Conservation (phyloP, 2,113 vertebrate species). For the Hyaena hyaena region DNA sequence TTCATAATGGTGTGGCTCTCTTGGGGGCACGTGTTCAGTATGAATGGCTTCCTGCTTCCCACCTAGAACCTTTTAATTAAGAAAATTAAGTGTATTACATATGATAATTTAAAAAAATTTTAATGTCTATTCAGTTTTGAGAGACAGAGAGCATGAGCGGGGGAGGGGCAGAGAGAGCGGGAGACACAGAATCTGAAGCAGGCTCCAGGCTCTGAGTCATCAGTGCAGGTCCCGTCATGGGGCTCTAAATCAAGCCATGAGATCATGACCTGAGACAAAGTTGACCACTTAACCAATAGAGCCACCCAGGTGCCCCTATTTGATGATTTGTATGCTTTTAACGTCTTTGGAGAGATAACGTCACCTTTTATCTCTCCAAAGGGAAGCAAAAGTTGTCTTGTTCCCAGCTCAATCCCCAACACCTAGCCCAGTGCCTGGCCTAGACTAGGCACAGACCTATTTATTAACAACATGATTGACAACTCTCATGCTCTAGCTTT, state of each 20-base stretch:
- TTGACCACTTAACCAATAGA: too few relatives aligned
- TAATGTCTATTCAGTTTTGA: too few relatives aligned
- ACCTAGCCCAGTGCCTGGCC: not conserved
- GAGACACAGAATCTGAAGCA: too few relatives aligned
- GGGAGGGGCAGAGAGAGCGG: too few relatives aligned
- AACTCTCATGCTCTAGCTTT: not conserved
- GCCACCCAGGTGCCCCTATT: not conserved
- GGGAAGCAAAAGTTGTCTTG: not conserved
- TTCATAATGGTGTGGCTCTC: not conserved
- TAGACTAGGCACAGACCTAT: not conserved
- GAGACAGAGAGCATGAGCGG: too few relatives aligned
- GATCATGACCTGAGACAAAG: too few relatives aligned
- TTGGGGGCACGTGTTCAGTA: too few relatives aligned
- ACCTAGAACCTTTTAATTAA: not conserved
- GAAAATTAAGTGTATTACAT: not conserved
- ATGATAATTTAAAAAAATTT: not conserved
- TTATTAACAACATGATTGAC: not conserved
- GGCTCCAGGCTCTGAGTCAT: too few relatives aligned
- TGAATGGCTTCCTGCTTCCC: not conserved
- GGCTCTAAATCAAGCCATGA: too few relatives aligned
- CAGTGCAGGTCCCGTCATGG: too few relatives aligned
- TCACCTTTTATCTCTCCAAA: not conserved
- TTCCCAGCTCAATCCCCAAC: not conserved
- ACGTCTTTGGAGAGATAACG: not conserved
- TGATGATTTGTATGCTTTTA: not conserved